Percentiles rank a stretch among this genome's conserved stretches.
Evolutionary conservation across 2,888 invertebrate species (phyloP).

Genomic region (Ommatoiulus sabulosus): DNA sequence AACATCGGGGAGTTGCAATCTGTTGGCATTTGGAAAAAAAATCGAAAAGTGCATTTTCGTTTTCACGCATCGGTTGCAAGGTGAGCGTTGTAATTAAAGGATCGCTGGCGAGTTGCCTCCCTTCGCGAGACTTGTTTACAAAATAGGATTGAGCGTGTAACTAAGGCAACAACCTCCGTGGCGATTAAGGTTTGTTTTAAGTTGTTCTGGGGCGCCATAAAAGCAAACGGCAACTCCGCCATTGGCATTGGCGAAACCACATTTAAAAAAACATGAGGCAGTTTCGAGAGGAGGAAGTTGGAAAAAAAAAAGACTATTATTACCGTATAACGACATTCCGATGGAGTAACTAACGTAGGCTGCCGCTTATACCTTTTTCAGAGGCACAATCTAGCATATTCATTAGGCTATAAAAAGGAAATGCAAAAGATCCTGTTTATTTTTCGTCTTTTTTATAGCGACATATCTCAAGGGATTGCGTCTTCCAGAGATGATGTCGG

Average conservation of each 20-base stretch:
- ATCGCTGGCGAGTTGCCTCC: not conserved
- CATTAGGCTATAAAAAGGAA: not conserved
- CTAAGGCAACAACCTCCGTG: slow-evolving; percentile 27
- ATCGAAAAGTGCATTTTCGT: not conserved
- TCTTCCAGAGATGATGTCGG: too few relatives aligned
- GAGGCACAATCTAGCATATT: not conserved
- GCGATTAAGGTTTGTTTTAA: slow-evolving; percentile 16
- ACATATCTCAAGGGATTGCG: too few relatives aligned
- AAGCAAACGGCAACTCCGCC: not conserved
- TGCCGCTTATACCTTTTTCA: not conserved
- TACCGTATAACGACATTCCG: slow-evolving; percentile 27
- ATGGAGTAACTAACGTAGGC: not conserved
- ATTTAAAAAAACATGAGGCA: slow-evolving; percentile 23
- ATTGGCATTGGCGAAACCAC: not conserved
- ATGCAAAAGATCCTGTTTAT: not conserved
- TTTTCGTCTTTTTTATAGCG: not conserved
- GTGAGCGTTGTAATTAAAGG: slow-evolving; percentile 14
- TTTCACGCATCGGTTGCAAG: slow-evolving; percentile 34
- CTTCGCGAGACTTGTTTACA: slow-evolving; percentile 5
- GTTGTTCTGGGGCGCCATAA: slow-evolving; percentile 16
- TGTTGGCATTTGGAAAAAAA: not conserved
- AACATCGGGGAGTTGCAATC: slow-evolving; percentile 26
- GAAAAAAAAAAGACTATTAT: slow-evolving; percentile 8
- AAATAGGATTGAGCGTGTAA: slow-evolving; percentile 34
- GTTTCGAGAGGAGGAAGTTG: not conserved